Conservation (phyloP, 2,113 vertebrate species). For the Gambusia holbrooki region DNA sequence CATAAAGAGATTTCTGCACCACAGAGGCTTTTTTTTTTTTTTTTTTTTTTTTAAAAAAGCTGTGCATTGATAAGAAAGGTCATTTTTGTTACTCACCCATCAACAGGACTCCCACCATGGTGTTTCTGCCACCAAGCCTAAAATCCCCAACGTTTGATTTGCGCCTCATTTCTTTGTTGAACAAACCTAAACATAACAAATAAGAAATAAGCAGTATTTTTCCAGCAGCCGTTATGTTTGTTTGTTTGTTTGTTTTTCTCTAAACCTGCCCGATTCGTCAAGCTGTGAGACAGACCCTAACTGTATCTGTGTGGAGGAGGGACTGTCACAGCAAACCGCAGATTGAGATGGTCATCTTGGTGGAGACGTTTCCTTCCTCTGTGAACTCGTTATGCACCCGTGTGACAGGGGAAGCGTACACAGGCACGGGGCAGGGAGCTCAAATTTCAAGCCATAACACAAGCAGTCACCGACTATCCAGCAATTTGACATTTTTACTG, state of each 20-base stretch:
- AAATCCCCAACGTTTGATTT: constrained; percentile 6
- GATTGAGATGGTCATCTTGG: constrained; percentile 69
- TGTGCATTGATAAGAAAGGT: neutral
- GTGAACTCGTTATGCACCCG: constrained; percentile 29
- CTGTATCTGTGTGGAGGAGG: constrained; percentile 20
- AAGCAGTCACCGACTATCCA: constrained; percentile 1
- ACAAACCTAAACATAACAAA: neutral
- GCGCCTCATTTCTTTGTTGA: neutral
- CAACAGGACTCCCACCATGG: constrained; percentile 32
- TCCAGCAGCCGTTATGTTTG: neutral
- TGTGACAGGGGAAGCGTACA: constrained; percentile 8
- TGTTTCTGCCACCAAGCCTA: constrained; percentile 40
- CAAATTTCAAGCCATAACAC: neutral
- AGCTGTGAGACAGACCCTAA: neutral
- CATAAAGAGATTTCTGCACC: neutral
- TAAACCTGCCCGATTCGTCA: neutral
- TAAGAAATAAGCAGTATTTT: constrained; percentile 2
- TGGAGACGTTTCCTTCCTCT: constrained; percentile 74
- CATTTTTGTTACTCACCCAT: constrained; percentile 61
- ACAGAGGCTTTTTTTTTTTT: neutral
- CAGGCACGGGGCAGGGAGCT: neutral
- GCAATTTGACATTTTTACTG: neutral
- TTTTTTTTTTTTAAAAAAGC: too few species aligned
- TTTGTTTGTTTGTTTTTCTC: neutral
- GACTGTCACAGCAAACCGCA: constrained; percentile 21